Evolutionary conservation across 1,140 invertebrate species (phyloP), one percentile per base, ranked within the genome.

Genomic region (Diabrotica virgifera): DNA sequence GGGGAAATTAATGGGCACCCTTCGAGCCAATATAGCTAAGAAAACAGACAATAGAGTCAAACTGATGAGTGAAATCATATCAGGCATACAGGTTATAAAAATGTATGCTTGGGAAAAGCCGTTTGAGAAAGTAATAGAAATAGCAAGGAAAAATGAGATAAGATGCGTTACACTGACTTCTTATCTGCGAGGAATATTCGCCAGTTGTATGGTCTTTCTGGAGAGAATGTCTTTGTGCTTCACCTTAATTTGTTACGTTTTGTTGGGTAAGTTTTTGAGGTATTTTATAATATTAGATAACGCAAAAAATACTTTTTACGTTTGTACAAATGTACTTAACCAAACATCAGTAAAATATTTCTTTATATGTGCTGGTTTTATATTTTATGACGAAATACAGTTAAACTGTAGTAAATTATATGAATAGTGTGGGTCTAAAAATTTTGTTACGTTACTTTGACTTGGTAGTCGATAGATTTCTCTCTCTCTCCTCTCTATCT

Each of bases 51-150:
- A 85, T 51, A 78, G 92, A 59, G 86, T 94, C 9, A 85, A 88
- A 52, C 76, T 91, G n/a, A 93, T 93, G 90, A 91, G 86, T 71
- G 91, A 94, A 80, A 83, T 94, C 13, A 84, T 93, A 24, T 76
- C 82, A 59, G 87, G 86, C 46, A 88, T 89, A 67, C 84, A 88
- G 78, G 86, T 93, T 0, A 89, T 94, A 14, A 93, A 93, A 80
- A 92, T 92, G 89, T 91, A 90, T 69, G 86, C 87, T 3, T 91
- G 89, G 89, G 89, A 91, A 71, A 84, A 83, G 62, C 87, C 89
- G 5, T 90, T 90, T 63, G 82, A 83, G 59, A 81, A 80, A 36
- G 80, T 87, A 0, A 82, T 88, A 0, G 78, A 80, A 6, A 61
- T 72, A 7, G 82, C 82, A 5, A 76, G 90, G 65, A 80, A 80